These are phyloP conservation scores for Acleris cristana DNA, from an alignment of 2,888 invertebrate species.

Conservation along the genomic window DNA sequence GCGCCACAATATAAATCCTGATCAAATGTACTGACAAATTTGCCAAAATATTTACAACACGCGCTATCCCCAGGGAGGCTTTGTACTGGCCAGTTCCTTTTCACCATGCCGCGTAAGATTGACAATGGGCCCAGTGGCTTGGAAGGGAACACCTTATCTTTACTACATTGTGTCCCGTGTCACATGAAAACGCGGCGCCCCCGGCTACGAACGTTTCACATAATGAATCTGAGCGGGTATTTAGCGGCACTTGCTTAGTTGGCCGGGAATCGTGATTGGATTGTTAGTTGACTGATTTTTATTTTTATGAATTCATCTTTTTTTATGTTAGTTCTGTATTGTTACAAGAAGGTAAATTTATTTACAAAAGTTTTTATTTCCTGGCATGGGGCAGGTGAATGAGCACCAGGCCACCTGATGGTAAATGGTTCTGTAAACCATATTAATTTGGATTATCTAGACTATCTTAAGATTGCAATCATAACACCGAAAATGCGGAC, in stretches of 20 bases:
- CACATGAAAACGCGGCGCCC: conserved; percentile 73
- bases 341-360: too few relatives aligned
- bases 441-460: too few relatives aligned
- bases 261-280: background rate
- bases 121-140: conserved; percentile 78
- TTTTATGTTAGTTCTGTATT: background rate
- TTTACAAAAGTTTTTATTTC: too few relatives aligned
- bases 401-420: too few relatives aligned
- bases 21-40: conserved; percentile 30
- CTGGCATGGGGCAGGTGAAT: too few relatives aligned
- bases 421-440: too few relatives aligned
- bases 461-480: too few relatives aligned
- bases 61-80: conserved; percentile 42
- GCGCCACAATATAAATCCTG: conserved; percentile 7
- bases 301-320: background rate
- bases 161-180: conserved; percentile 79
- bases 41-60: conserved; percentile 24
- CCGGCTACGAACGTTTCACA: conserved; percentile 70
- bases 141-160: conserved; percentile 80
- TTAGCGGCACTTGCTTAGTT: conserved; percentile 44
- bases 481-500: too few relatives aligned
- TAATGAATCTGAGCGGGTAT: conserved; percentile 65
- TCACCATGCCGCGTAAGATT: conserved; percentile 70
- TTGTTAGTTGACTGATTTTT: background rate
- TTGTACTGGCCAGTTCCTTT: conserved; percentile 63